phyloP scores from a whole-genome alignment of 2,888 invertebrate genomes.

The Diarsia dahlii region DNA sequence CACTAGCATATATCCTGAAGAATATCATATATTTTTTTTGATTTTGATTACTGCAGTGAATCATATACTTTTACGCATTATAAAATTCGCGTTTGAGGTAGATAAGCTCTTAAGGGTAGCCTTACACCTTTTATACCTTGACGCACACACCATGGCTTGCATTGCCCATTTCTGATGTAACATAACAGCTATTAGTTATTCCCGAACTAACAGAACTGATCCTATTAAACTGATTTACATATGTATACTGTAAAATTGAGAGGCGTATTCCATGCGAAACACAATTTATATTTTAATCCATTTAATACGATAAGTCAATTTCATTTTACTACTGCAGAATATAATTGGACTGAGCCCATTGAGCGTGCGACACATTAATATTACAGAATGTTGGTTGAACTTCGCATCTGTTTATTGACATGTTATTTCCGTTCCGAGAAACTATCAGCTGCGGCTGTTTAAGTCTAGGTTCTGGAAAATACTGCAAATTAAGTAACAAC shows the following conservation, averaged over 20 bases:
- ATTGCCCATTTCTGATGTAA: no score
- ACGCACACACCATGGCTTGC: no score
- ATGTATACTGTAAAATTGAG: not conserved
- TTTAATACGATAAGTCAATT: constrained; percentile 2
- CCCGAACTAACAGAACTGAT: no score
- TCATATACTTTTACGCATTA: no score
- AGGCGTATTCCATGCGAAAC: not conserved
- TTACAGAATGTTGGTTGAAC: not conserved
- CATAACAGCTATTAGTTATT: no score
- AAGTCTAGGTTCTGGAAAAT: not conserved
- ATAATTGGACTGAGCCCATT: not conserved
- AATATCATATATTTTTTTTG: no score
- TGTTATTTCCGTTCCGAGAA: not conserved
- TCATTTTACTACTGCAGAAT: not conserved
- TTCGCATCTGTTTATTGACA: not conserved
- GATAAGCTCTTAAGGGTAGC: no score
- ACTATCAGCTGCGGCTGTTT: not conserved
- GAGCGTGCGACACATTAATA: not conserved
- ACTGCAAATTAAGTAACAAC: not conserved
- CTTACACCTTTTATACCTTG: no score
- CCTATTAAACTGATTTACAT: no score
- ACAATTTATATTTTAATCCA: not conserved
- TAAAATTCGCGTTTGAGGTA: no score
- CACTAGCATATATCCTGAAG: no score
- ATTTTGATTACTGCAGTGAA: no score